These are phyloP conservation scores for Endomychus coccineus DNA, from an alignment of 2,888 invertebrate genomes.

Conservation along the genomic window DNA sequence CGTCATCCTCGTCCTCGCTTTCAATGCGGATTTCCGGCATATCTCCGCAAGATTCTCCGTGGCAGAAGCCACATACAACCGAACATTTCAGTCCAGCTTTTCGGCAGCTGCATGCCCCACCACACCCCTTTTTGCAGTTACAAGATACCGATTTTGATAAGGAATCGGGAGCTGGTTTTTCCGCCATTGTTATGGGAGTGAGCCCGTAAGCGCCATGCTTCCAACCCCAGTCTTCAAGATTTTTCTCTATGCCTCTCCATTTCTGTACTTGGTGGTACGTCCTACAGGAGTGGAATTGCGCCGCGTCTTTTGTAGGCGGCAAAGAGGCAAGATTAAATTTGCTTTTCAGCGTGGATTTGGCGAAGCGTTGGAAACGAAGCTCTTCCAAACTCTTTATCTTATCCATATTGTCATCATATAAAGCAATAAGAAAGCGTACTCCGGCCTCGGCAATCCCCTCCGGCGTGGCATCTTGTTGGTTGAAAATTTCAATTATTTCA, in stretches of 20 bases:
- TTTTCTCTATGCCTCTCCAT: neutral
- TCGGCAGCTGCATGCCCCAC: constrained; percentile 20
- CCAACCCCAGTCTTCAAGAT: too few species aligned
- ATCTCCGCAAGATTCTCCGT: constrained; percentile 15
- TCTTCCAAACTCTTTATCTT: too few species aligned
- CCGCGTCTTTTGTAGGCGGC: too few species aligned
- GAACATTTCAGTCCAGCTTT: constrained; percentile 21
- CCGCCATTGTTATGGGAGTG: constrained; percentile 9
- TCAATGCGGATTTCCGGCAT: constrained; percentile 12
- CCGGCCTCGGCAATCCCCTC: neutral
- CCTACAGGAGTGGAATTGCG: too few species aligned
- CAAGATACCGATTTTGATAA: constrained; percentile 18
- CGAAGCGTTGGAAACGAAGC: too few species aligned
- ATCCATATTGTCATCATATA: too few species aligned
- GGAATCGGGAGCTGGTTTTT: constrained; percentile 14
- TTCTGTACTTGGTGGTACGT: too few species aligned
- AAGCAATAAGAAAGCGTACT: neutral
- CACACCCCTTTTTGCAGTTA: constrained; percentile 17
- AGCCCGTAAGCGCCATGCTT: constrained; percentile 8
- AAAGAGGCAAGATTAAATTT: too few species aligned
- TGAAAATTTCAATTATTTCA: constrained; percentile 1
- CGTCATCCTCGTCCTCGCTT: constrained; percentile 9
- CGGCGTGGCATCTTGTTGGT: neutral
- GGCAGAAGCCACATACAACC: constrained; percentile 13
- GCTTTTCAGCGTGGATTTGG: too few species aligned